A percentile compares a stretch with the other conserved stretches of the same genome.
phyloP scores from a whole-genome alignment of 92 coral and sea anemone genomes.

The Chrysogorgia sp. region DNA sequence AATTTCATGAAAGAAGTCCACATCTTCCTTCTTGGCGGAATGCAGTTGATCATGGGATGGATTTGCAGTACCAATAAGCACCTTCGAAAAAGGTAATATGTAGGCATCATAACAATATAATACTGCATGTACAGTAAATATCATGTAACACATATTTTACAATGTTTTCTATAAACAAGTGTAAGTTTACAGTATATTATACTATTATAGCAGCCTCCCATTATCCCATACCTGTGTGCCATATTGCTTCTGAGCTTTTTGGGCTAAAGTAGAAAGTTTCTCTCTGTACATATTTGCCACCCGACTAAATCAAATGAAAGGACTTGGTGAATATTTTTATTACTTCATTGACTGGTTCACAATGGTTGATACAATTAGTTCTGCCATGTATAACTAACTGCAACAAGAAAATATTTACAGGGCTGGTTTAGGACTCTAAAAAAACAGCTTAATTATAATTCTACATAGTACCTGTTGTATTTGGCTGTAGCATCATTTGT shows the following conservation, averaged over 20 bases:
- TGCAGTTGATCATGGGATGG: conserved; percentile 41
- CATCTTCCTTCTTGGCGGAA: conserved; percentile 81
- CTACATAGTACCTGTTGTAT: conserved; percentile 73
- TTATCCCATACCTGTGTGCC: conserved; percentile 77
- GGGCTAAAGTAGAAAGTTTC: conserved; percentile 82
- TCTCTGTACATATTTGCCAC: conserved; percentile 94
- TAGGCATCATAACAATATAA: neutral
- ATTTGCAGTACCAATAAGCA: conserved; percentile 15
- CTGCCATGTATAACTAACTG: neutral
- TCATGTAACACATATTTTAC: neutral
- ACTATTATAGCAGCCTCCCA: too few species aligned
- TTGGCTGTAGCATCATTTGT: conserved; percentile 90
- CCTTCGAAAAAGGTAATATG: neutral
- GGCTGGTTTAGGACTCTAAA: too few species aligned
- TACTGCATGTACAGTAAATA: neutral
- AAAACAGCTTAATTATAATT: neutral
- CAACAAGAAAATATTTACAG: too few species aligned
- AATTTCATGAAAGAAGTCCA: conserved; percentile 91
- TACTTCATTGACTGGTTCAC: too few species aligned
- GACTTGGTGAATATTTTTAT: neutral
- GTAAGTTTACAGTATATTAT: too few species aligned
- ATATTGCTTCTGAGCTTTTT: conserved; percentile 84
- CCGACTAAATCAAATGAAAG: conserved; percentile 59
- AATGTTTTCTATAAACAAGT: neutral
- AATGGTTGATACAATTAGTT: neutral